phyloP scores from a whole-genome alignment of 2,113 vertebrate species.

The Hemibates koningsi region DNA sequence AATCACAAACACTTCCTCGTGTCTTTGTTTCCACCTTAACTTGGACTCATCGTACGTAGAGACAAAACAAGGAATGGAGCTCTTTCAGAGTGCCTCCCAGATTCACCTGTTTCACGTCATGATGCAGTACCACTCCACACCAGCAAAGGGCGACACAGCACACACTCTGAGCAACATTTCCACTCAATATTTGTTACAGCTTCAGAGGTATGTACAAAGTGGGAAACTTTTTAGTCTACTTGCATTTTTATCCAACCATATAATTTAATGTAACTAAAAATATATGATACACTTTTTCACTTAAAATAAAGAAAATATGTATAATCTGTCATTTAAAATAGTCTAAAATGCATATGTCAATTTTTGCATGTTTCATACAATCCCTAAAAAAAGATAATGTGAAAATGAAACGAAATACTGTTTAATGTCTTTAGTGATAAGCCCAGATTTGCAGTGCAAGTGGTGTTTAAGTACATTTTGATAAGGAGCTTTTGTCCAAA shows the following conservation, averaged over 20 bases:
- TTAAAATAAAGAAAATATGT: constrained; percentile 72
- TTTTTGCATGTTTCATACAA: constrained; percentile 79
- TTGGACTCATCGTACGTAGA: background rate
- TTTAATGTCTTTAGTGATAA: constrained; percentile 11
- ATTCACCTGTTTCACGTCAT: constrained; percentile 42
- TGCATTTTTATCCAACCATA: constrained; percentile 30
- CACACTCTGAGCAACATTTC: constrained; percentile 26
- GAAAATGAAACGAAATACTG: constrained; percentile 41
- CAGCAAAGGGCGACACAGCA: constrained; percentile 70
- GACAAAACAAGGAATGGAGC: constrained; percentile 65
- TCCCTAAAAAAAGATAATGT: constrained; percentile 68
- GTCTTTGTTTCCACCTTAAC: background rate
- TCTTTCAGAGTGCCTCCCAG: constrained; percentile 17
- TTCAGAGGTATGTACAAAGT: constrained; percentile 35
- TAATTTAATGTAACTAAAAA: constrained; percentile 69
- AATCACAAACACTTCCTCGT: background rate
- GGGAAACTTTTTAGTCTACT: background rate
- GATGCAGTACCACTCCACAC: constrained; percentile 79
- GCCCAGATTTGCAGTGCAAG: constrained; percentile 40
- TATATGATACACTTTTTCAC: constrained; percentile 60
- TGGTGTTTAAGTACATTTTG: constrained; percentile 26
- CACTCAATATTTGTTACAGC: constrained; percentile 31
- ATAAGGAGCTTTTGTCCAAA: constrained; percentile 1
- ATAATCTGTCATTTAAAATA: constrained; percentile 59
- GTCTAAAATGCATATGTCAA: constrained; percentile 68